Conservation (phyloP, 2,888 invertebrate species). For the Drosophila kuntzei region DNA sequence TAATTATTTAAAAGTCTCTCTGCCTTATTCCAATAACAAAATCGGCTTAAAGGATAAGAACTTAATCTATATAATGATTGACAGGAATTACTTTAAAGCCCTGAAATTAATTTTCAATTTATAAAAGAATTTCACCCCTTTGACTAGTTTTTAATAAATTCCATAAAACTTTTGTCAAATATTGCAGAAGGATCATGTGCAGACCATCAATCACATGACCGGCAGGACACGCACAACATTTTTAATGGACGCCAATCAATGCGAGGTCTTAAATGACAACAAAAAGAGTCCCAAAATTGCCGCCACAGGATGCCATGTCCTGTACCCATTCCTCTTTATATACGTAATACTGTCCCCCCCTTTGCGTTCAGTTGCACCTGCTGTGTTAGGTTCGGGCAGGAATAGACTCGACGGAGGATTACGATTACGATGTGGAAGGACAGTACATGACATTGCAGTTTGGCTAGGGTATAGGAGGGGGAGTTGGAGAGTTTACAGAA, state of each 20-base stretch:
- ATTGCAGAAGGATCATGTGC: slow-evolving; percentile 52
- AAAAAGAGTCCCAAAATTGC: slow-evolving; percentile 63
- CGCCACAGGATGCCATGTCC: slow-evolving; percentile 47
- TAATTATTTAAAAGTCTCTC: too few species aligned
- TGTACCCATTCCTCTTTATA: slow-evolving; percentile 13
- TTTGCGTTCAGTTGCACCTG: slow-evolving; percentile 54
- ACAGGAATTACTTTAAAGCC: slow-evolving; percentile 4
- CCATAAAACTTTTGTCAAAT: slow-evolving; percentile 54
- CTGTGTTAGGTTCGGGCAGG: slow-evolving; percentile 51
- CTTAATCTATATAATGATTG: slow-evolving; percentile 2
- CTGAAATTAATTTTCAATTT: slow-evolving; percentile 25
- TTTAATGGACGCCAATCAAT: slow-evolving; percentile 75
- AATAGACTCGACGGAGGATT: slow-evolving; percentile 34
- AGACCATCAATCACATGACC: slow-evolving; percentile 69
- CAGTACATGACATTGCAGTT: slow-evolving; percentile 43
- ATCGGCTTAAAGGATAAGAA: background rate
- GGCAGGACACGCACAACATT: slow-evolving; percentile 61
- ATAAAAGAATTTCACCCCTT: slow-evolving; percentile 13
- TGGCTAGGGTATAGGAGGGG: background rate
- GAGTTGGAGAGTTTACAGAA: slow-evolving; percentile 17
- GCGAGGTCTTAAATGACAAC: slow-evolving; percentile 61
- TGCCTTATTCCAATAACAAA: too few species aligned
- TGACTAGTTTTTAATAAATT: slow-evolving; percentile 47
- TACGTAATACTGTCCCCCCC: background rate
- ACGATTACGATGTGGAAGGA: slow-evolving; percentile 13